A percentile compares a stretch with the other conserved stretches of the same genome.
phyloP scores from a whole-genome alignment of 2,888 invertebrate species.

The Iphiclides podalirius region DNA sequence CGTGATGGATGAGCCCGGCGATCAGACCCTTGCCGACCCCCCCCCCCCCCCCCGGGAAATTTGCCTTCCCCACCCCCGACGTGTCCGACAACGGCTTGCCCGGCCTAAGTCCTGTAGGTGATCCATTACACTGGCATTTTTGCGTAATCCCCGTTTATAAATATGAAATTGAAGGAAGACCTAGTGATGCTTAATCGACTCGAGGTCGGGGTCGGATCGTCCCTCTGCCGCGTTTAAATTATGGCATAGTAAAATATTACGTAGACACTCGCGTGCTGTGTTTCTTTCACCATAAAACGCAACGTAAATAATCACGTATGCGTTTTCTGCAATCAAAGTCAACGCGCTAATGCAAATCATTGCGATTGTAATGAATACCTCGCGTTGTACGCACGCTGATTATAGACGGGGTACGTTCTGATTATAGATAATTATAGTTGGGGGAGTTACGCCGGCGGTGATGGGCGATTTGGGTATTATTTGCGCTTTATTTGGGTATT shows the following conservation, averaged over 20 bases:
- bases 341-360: slow-evolving; percentile 36
- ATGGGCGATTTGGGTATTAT: slow-evolving; percentile 83
- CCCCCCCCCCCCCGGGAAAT: slow-evolving; percentile 65
- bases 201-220: slow-evolving; percentile 71
- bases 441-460: slow-evolving; percentile 59
- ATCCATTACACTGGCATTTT: slow-evolving; percentile 79
- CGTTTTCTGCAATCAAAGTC: slow-evolving; percentile 21
- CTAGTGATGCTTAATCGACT: slow-evolving; percentile 78
- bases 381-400: slow-evolving; percentile 45
- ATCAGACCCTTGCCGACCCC: slow-evolving; percentile 74
- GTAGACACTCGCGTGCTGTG: slow-evolving; percentile 18
- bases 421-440: slow-evolving; percentile 72
- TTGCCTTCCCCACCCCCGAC: slow-evolving; percentile 59
- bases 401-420: slow-evolving; percentile 49
- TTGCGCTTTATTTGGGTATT: slow-evolving; percentile 84
- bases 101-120: slow-evolving; percentile 75
- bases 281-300: not conserved
- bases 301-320: slow-evolving; percentile 11
- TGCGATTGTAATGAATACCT: slow-evolving; percentile 45
- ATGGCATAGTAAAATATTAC: slow-evolving; percentile 54
- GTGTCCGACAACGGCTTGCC: slow-evolving; percentile 48
- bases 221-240: slow-evolving; percentile 63
- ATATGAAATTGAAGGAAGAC: slow-evolving; percentile 80
- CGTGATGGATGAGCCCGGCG: slow-evolving; percentile 77
- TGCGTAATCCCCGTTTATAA: slow-evolving; percentile 80